These are phyloP conservation scores for Brienomyrus brachyistius DNA, from an alignment of 2,113 vertebrate species.

Conservation along the genomic window DNA sequence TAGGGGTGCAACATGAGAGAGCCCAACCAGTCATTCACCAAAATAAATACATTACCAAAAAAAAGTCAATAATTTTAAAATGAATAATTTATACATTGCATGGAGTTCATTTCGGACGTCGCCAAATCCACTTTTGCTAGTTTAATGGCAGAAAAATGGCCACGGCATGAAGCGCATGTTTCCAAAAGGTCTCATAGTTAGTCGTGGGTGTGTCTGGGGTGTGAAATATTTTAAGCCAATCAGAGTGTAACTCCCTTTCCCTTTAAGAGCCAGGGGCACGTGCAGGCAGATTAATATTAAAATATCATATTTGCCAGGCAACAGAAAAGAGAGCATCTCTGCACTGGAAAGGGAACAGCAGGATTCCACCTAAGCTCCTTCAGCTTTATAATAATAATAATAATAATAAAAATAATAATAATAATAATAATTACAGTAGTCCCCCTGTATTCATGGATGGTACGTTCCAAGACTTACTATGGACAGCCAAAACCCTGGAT, in stretches of 20 bases:
- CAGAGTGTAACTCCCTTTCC: background rate
- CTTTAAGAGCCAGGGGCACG: too few relatives aligned
- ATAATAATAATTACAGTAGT: background rate
- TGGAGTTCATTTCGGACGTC: background rate
- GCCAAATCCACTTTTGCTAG: background rate
- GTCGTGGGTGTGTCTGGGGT: background rate
- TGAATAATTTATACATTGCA: background rate
- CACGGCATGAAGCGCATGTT: background rate
- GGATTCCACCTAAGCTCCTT: background rate
- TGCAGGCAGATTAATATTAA: too few relatives aligned
- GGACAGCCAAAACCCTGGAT: too few relatives aligned
- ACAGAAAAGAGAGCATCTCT: too few relatives aligned
- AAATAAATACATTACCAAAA: background rate
- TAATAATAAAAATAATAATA: too few relatives aligned
- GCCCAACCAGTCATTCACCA: background rate
- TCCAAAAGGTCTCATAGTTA: background rate
- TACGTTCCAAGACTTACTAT: too few relatives aligned
- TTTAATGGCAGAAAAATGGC: background rate
- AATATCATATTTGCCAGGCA: too few relatives aligned
- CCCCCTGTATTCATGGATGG: too few relatives aligned
- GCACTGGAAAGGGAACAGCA: too few relatives aligned
- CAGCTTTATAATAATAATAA: background rate
- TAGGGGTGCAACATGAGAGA: background rate
- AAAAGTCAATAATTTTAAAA: background rate
- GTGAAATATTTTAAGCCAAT: background rate